These are phyloP conservation scores for Patiria pectinifera DNA, from an alignment of 53 echinoderm and acorn worm genomes.

Conservation along the genomic window DNA sequence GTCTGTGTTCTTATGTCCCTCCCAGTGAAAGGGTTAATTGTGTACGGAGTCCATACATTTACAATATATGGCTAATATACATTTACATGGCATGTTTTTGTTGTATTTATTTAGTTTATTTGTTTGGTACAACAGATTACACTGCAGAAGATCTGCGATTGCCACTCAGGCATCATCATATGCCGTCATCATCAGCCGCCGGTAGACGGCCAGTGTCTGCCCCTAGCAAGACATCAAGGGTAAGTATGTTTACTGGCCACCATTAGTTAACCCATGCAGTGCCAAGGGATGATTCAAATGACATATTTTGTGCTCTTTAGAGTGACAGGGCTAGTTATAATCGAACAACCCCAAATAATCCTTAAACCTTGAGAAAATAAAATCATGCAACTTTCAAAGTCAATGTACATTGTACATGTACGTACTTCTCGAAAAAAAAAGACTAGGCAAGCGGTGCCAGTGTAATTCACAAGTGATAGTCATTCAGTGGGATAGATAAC, in stretches of 20 bases:
- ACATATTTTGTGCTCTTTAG: neutral
- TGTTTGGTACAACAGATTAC: constrained; percentile 13
- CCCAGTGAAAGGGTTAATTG: too few relatives aligned
- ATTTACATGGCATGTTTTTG: neutral
- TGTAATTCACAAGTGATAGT: too few relatives aligned
- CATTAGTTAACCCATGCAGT: neutral
- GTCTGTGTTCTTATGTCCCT: too few relatives aligned
- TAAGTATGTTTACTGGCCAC: neutral
- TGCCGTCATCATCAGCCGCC: neutral
- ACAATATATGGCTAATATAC: too few relatives aligned
- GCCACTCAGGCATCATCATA: neutral
- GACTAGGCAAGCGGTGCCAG: too few relatives aligned
- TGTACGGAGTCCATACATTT: too few relatives aligned
- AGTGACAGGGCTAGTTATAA: too few relatives aligned
- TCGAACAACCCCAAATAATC: too few relatives aligned
- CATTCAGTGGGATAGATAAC: too few relatives aligned
- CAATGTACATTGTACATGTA: too few relatives aligned
- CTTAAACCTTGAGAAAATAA: neutral
- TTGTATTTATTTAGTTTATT: neutral
- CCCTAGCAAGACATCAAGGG: constrained; percentile 4
- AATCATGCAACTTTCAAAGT: neutral
- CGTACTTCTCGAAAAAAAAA: too few relatives aligned
- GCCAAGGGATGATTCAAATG: neutral
- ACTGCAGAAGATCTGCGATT: constrained; percentile 26
- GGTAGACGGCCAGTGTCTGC: constrained; percentile 30